Percentiles rank a stretch among this genome's conserved stretches.
phyloP scores from a whole-genome alignment of 2,888 invertebrate genomes.

The Micropterix aruncella region DNA sequence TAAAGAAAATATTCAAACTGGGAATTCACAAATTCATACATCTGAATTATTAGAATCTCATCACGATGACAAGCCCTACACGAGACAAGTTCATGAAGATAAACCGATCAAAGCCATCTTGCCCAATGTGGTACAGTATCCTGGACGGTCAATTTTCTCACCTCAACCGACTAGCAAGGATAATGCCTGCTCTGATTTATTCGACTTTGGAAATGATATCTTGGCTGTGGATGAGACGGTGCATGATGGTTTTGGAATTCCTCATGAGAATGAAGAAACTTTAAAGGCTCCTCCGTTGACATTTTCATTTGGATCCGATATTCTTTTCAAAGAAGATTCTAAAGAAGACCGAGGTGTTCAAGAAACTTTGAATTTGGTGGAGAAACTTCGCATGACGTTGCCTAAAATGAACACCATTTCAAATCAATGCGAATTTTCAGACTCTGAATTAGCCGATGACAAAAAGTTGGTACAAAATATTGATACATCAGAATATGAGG shows the following conservation, averaged over 20 bases:
- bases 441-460: slow-evolving; percentile 22
- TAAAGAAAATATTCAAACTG: slow-evolving; percentile 3
- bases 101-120: slow-evolving; percentile 35
- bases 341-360: slow-evolving; percentile 68
- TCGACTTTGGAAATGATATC: slow-evolving; percentile 47
- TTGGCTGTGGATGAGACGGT: slow-evolving; percentile 44
- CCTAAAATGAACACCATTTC: slow-evolving; percentile 29
- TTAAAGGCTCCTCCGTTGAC: slow-evolving; percentile 39
- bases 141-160: slow-evolving; percentile 54
- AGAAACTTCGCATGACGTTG: slow-evolving; percentile 64
- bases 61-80: slow-evolving; percentile 27
- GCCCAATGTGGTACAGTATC: slow-evolving; percentile 20
- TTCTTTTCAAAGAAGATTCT: slow-evolving; percentile 61
- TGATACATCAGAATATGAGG: too few species aligned
- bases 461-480: slow-evolving; percentile 11
- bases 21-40: slow-evolving; percentile 16
- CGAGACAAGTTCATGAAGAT: slow-evolving; percentile 18
- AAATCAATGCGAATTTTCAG: slow-evolving; percentile 33
- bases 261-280: slow-evolving; percentile 45
- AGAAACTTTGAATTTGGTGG: slow-evolving; percentile 72
- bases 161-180: slow-evolving; percentile 47
- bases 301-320: slow-evolving; percentile 50
- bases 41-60: slow-evolving; percentile 21
- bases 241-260: slow-evolving; percentile 47
- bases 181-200: slow-evolving; percentile 39